Evolutionary conservation across 1,140 invertebrate species (phyloP).

Genomic region (Anadara kagoshimensis): DNA sequence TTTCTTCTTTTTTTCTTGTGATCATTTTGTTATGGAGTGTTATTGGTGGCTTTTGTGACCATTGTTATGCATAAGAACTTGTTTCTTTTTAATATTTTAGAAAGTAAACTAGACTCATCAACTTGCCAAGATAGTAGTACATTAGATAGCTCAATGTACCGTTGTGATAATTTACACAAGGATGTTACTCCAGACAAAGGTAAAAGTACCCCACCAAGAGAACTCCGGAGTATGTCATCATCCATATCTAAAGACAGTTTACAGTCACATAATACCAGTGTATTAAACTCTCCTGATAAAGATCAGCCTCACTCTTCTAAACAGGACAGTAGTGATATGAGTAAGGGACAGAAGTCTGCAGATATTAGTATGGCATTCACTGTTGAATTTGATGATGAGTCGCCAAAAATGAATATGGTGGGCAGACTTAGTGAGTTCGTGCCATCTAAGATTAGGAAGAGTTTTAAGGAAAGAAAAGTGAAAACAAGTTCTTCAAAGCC

Average conservation of each 20-base stretch:
- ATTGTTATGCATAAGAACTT: too few relatives aligned
- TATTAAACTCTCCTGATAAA: conserved; percentile 15
- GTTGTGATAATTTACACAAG: too few relatives aligned
- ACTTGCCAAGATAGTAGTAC: too few relatives aligned
- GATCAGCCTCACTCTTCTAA: background rate
- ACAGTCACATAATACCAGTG: conserved; percentile 28
- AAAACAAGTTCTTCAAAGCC: conserved; percentile 14
- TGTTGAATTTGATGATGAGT: conserved; percentile 72
- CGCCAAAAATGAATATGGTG: conserved; percentile 48
- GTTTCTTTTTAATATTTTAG: too few relatives aligned
- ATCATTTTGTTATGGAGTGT: too few relatives aligned
- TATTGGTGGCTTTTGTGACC: too few relatives aligned
- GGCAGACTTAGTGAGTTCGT: conserved; percentile 75
- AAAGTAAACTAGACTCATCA: too few relatives aligned
- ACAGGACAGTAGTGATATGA: background rate
- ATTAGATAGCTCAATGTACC: too few relatives aligned
- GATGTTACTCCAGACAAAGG: background rate
- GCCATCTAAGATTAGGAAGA: conserved; percentile 69
- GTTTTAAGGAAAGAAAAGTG: conserved; percentile 48
- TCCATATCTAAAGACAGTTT: conserved; percentile 58
- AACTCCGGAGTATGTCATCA: conserved; percentile 41
- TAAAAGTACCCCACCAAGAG: conserved; percentile 13
- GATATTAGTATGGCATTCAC: conserved; percentile 72
- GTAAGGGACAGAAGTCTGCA: conserved; percentile 1
- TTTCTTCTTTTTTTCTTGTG: too few relatives aligned